phyloP scores from a whole-genome alignment of 2,888 invertebrate species.

The Polia nebulosa region DNA sequence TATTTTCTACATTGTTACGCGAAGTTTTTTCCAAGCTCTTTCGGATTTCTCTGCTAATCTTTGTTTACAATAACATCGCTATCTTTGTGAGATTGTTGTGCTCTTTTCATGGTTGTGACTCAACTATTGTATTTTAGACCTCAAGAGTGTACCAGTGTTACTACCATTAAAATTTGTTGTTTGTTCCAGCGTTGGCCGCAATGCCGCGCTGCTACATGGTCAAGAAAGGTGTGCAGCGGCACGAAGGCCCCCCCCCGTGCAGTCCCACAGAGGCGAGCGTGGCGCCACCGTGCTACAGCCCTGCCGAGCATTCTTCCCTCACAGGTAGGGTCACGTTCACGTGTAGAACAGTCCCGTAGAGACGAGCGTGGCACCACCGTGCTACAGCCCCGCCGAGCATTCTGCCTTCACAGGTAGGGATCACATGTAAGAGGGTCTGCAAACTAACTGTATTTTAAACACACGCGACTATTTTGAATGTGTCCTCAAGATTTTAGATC shows the following conservation, averaged over 20 bases:
- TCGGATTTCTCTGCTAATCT: neutral
- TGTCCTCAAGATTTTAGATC: no score
- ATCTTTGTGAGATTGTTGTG: neutral
- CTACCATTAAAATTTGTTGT: neutral
- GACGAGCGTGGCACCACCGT: constrained; percentile 91
- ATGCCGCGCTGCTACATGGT: constrained; percentile 95
- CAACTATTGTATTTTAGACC: neutral
- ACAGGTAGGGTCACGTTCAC: constrained; percentile 70
- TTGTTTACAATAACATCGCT: neutral
- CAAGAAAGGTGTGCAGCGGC: constrained; percentile 92
- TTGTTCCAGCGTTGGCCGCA: constrained; percentile 82
- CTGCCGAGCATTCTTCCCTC: constrained; percentile 79
- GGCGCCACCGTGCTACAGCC: constrained; percentile 92
- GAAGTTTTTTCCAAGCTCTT: neutral
- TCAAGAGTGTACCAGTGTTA: neutral
- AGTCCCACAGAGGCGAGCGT: constrained; percentile 92
- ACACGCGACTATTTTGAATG: no score
- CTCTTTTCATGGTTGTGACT: neutral
- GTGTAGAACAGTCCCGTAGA: constrained; percentile 89
- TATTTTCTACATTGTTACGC: neutral
- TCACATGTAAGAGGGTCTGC: no score
- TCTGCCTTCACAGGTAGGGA: constrained; percentile 58
- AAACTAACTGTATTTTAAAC: no score
- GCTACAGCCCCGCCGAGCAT: constrained; percentile 87
- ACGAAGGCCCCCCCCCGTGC: constrained; percentile 84